Percentiles rank a stretch among this genome's conserved stretches.
Conservation (phyloP, 2,113 vertebrate genomes). For the Oncorhynchus masou region DNA sequence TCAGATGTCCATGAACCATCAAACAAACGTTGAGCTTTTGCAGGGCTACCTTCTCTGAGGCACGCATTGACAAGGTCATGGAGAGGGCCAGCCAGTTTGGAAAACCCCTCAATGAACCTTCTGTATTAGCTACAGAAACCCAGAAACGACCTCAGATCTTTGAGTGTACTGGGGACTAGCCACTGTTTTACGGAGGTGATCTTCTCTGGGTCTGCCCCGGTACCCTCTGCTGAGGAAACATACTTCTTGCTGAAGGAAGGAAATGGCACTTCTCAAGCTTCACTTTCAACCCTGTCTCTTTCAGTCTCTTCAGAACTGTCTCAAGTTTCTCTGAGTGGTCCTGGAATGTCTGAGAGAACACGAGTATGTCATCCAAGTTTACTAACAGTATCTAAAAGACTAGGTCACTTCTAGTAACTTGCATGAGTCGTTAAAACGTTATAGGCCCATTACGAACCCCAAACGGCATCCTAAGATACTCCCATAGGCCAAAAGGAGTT, state of each 20-base stretch:
- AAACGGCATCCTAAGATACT: slow-evolving; percentile 7
- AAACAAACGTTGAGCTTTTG: neutral
- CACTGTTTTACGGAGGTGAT: no score
- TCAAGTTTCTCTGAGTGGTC: slow-evolving; percentile 8
- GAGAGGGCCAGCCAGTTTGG: slow-evolving; percentile 20
- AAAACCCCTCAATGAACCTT: slow-evolving; percentile 23
- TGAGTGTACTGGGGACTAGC: no score
- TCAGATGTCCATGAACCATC: neutral
- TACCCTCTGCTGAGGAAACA: neutral
- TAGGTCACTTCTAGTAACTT: slow-evolving; percentile 1
- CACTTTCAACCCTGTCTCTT: no score
- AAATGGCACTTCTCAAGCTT: no score
- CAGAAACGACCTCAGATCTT: no score
- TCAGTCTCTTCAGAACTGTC: neutral
- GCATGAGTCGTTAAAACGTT: neutral
- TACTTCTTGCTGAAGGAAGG: no score
- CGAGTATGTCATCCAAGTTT: slow-evolving; percentile 19
- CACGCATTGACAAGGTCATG: slow-evolving; percentile 24
- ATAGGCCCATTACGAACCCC: slow-evolving; percentile 14
- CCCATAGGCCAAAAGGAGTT: slow-evolving; percentile 6
- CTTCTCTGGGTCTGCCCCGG: no score
- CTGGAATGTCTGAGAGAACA: slow-evolving; percentile 2
- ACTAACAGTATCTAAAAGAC: slow-evolving; percentile 22
- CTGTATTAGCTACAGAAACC: neutral
- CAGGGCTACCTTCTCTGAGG: neutral